These are phyloP conservation scores for Pterobdella sp. DNA, from an alignment of 2,888 invertebrate genomes.

Conservation along the genomic window DNA sequence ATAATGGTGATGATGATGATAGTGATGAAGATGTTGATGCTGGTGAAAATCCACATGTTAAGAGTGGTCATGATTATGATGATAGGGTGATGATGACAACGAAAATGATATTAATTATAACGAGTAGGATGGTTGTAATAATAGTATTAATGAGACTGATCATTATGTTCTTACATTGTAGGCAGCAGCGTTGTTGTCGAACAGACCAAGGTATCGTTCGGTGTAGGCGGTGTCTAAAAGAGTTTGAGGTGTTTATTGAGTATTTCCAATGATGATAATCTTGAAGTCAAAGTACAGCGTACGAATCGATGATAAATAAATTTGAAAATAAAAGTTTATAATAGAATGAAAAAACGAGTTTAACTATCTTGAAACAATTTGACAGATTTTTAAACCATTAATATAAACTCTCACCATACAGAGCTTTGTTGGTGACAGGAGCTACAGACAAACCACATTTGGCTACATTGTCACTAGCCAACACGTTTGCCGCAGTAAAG, in stretches of 20 bases:
- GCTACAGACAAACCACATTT: conserved; percentile 89
- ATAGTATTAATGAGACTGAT: not conserved
- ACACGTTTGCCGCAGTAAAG: conserved; percentile 74
- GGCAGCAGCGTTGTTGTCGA: conserved; percentile 78
- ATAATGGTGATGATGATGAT: conserved; percentile 12
- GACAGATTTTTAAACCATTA: not conserved
- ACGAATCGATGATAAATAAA: not conserved
- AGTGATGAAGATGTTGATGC: not conserved
- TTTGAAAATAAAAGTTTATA: not conserved
- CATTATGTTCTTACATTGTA: conserved; percentile 64
- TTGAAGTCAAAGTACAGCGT: no score
- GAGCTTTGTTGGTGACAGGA: conserved; percentile 88
- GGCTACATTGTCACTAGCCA: conserved; percentile 70
- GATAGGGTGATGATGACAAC: not conserved
- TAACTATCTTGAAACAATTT: no score
- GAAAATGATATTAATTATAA: not conserved
- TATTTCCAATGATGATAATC: no score
- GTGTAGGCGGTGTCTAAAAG: conserved; percentile 82
- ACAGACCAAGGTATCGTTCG: conserved; percentile 87
- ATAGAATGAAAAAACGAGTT: not conserved
- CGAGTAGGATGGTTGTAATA: not conserved
- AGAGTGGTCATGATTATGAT: not conserved
- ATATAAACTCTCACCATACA: conserved; percentile 66
- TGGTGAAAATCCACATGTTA: not conserved
- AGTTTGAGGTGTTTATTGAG: conserved; percentile 13